A percentile compares a stretch with the other conserved stretches of the same genome.
Evolutionary conservation across 2,113 vertebrate genomes (phyloP).

Genomic region (Onychostoma macrolepis): DNA sequence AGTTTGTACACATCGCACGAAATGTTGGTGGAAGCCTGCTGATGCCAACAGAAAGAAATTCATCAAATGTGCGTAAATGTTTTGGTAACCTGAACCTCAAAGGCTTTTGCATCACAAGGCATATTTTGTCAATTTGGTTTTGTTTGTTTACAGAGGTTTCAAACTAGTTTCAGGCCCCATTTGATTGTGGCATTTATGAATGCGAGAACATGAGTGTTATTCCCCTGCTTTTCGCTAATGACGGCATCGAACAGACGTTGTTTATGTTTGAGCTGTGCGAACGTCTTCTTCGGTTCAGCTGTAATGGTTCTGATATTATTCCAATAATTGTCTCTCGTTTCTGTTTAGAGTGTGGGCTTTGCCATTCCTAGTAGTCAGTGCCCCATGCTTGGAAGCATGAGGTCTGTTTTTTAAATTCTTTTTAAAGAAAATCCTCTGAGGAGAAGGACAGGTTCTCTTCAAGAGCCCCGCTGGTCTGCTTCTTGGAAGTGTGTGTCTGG

Average conservation of each 20-base stretch:
- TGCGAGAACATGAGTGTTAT: constrained; percentile 25
- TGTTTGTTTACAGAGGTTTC: constrained; percentile 49
- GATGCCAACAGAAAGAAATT: constrained; percentile 51
- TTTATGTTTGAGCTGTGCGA: constrained; percentile 42
- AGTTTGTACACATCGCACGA: constrained; percentile 31
- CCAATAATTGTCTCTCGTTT: constrained; percentile 45
- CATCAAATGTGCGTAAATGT: constrained; percentile 43
- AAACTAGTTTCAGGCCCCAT: constrained; percentile 47
- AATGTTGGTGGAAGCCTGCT: constrained; percentile 29
- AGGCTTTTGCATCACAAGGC: constrained; percentile 51
- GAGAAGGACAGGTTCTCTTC: constrained; percentile 40
- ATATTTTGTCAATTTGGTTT: constrained; percentile 50
- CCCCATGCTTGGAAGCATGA: constrained; percentile 27
- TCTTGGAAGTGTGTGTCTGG: constrained; percentile 55
- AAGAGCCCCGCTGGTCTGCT: constrained; percentile 44
- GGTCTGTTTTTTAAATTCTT: constrained; percentile 45
- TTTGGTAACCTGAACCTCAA: constrained; percentile 46
- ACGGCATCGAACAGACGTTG: constrained; percentile 43
- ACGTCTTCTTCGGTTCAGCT: constrained; percentile 27
- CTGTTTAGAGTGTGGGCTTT: constrained; percentile 43
- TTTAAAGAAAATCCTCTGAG: constrained; percentile 45
- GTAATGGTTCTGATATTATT: constrained; percentile 51
- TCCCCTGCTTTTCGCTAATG: constrained; percentile 35
- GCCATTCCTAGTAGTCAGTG: constrained; percentile 45
- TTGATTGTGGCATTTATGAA: constrained; percentile 40